Percentiles rank a stretch among this genome's conserved stretches.
phyloP scores from a whole-genome alignment of 2,888 invertebrate genomes.

The Zhuqinia jingwanae region DNA sequence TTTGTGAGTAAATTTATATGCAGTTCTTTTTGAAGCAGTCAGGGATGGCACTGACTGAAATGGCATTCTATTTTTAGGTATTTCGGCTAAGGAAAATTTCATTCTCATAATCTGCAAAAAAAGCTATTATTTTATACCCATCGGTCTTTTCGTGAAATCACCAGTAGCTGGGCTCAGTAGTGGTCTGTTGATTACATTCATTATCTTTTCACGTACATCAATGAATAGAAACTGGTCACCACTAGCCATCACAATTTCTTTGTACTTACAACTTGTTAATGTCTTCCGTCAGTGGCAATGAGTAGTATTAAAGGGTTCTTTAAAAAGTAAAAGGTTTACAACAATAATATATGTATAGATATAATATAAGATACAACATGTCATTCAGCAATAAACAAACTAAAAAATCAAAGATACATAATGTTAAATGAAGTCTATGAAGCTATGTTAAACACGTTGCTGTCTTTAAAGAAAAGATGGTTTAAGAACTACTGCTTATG shows the following conservation, averaged over 20 bases:
- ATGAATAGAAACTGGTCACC: conserved; percentile 19
- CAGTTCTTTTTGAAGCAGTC: neutral
- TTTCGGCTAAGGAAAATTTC: conserved; percentile 10
- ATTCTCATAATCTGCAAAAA: conserved; percentile 4
- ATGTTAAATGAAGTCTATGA: too few relatives aligned
- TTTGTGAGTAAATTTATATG: neutral
- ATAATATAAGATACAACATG: neutral
- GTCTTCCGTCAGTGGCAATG: conserved; percentile 23
- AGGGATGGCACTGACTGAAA: neutral
- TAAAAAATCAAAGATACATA: neutral
- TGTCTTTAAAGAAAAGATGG: too few relatives aligned
- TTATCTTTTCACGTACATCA: neutral
- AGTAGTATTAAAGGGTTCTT: conserved; percentile 6
- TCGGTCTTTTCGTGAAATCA: conserved; percentile 53
- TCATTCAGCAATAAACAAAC: neutral
- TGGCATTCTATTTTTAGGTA: conserved; percentile 51
- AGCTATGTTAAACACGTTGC: too few relatives aligned
- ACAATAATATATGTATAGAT: neutral
- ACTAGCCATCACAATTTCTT: conserved; percentile 10
- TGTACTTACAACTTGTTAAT: neutral
- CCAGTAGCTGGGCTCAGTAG: conserved; percentile 40
- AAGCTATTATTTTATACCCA: conserved; percentile 39
- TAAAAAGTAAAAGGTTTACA: conserved; percentile 1
- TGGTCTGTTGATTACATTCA: conserved; percentile 14
- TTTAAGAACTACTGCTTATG: too few relatives aligned